Evolutionary conservation across 1,140 invertebrate species (phyloP).

Genomic region (Panagrolaimus sp.): DNA sequence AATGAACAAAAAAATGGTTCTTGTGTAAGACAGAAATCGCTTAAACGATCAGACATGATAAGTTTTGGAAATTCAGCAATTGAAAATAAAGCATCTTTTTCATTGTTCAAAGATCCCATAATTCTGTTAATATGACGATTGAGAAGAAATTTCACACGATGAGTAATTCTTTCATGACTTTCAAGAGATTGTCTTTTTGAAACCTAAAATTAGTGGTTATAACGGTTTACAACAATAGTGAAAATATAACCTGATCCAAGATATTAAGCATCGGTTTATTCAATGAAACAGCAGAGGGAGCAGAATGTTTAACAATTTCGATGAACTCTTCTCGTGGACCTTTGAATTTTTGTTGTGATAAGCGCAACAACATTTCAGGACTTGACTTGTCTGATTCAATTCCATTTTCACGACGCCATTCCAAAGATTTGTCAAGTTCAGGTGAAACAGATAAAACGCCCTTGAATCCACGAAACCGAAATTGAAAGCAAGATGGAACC

Average conservation of each 20-base stretch:
- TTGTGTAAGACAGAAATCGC: conserved; percentile 14
- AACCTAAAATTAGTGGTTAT: background rate
- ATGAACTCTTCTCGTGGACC: background rate
- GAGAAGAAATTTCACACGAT: background rate
- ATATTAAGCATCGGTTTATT: conserved; percentile 19
- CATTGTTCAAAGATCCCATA: conserved; percentile 4
- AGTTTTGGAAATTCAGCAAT: conserved; percentile 3
- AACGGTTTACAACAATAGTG: background rate
- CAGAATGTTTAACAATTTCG: conserved; percentile 18
- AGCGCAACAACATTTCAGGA: background rate
- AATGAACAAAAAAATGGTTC: conserved; percentile 24
- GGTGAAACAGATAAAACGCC: conserved; percentile 12
- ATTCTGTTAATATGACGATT: background rate
- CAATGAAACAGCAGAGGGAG: conserved; percentile 8
- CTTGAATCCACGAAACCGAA: conserved; percentile 18
- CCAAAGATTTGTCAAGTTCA: background rate
- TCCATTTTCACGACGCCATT: background rate
- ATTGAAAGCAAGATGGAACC: conserved; percentile 16
- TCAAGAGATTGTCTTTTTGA: conserved; percentile 9
- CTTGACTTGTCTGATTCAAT: background rate
- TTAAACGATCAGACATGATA: conserved; percentile 1
- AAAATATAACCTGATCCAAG: conserved; percentile 15
- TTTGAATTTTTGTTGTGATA: conserved; percentile 15
- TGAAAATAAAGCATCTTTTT: background rate
- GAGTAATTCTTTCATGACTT: background rate